Base-by-base conservation (phyloP, 2,113 vertebrate species). In the Cephalopterus ornatus region DNA sequence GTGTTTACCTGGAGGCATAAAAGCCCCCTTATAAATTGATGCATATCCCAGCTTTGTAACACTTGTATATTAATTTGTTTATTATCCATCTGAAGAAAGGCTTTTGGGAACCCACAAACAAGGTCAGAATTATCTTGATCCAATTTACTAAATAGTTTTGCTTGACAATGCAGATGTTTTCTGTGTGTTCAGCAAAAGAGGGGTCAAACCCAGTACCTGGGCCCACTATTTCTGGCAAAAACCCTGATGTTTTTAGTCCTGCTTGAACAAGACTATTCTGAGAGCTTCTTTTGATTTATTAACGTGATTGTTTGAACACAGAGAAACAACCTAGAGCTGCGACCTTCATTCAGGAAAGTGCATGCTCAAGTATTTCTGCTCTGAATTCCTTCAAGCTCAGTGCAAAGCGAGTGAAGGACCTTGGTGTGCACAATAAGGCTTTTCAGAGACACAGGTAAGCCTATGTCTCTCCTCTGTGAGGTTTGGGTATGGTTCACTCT, bases 171-270 rank as follows among this genome's bases (percentile, higher is more conserved):
- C 82, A 93, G 78, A 74, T 59, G 33, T 88, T 95, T 93, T 88
- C 55, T 92, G 13, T 74, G 83, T 67, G 19, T 67, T 95, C 72
- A 61, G 83, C 55, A 92, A 81, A 95, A 87, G 23, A 89, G 42
- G 50, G 92, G 75, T 88, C 93, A 88, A 94, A 92, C 39, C 8
- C 30, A 77, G 5, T 85, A 67, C n/a, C 58, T 76, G 33, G 77
- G 49, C n/a, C 74, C 91, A 79, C 81, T 75, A 88, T 79, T 96
- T 88, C 71, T 95, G 91, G 67, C 67, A 89, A 90, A 84, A 83
- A 0, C 37, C 17, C 41, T 68, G 39, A 71, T 81, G 61, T 35
- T 89, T 94, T 95, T 82, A 74, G 46, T 88, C 37, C 8, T 85
- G 83, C 79, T 74, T 79, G 66, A 91, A 41, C 30, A 56, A 1